Evolutionary conservation across 2,888 invertebrate species (phyloP), one percentile per base, ranked within the genome.

Genomic region (Cheilosia vernalis): DNA sequence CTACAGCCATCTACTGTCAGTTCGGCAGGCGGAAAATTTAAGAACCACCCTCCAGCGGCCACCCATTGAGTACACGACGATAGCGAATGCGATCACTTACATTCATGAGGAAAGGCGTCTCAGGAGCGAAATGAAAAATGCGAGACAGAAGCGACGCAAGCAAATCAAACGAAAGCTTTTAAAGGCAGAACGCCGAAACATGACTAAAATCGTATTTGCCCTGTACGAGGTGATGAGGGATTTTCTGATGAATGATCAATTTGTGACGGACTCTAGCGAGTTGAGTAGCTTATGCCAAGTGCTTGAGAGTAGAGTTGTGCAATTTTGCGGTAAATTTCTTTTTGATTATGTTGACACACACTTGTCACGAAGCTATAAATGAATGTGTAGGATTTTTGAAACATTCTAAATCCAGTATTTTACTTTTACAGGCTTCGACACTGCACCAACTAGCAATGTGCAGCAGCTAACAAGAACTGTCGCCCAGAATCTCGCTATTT

Each of bases 191-290:
- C 30, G 44, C 21, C 42, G 56, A 0, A 66, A 81, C 5, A 81
- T 81, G n/a, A 21, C n/a, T 27, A 89, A 90, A 76, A 90, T 91
- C 15, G 87, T 91, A 9, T 89, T 88, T 49, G 89, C 90, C 0
- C 84, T 92, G 13, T 91, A 90, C 61, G 91, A 91, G 73, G 89
- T 90, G 70, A 90, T 90, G 90, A 91, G 90, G 56, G 90, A 90
- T 3, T 92, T 90, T 60, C 88, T 91, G 0, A 87, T 90, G 4
- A 90, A 89, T 33, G 91, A 91, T 83, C 89, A 90, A 77, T 90
- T 90, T 17, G 83, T 90, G 15, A 89, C 90, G 33, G 88, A 90
- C 2, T 47, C 76, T 0, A 24, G n/a, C 58, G 90, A 91, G 56
- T 84, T 88, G 30, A 89, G 89, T 3, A 87, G 88, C 0, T 87